Evolutionary conservation across 1,140 invertebrate genomes (phyloP).

Genomic region (Paralvinella palmiformis): DNA sequence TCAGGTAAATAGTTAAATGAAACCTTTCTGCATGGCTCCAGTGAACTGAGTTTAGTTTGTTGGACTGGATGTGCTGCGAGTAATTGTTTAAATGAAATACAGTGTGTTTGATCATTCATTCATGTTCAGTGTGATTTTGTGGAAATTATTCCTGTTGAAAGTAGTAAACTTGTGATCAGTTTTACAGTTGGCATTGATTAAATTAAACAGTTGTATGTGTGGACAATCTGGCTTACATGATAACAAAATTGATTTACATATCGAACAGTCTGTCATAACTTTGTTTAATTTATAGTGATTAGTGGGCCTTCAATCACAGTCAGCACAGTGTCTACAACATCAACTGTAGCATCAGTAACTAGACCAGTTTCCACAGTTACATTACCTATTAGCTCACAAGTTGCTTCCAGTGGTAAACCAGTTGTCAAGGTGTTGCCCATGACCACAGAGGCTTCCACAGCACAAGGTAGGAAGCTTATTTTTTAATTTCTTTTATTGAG

Average conservation of each 20-base stretch:
- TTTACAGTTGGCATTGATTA: too few relatives aligned
- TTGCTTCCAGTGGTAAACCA: slow-evolving; percentile 30
- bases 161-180: too few relatives aligned
- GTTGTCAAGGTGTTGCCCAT: slow-evolving; percentile 41
- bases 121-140: too few relatives aligned
- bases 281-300: not conserved
- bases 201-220: too few relatives aligned
- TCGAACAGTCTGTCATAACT: not conserved
- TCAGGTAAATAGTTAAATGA: slow-evolving; percentile 2
- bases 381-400: slow-evolving; percentile 16
- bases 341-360: slow-evolving; percentile 16
- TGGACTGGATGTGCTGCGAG: too few relatives aligned
- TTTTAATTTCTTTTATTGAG: too few relatives aligned
- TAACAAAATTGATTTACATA: not conserved
- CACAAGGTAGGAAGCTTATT: slow-evolving; percentile 1
- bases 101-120: too few relatives aligned
- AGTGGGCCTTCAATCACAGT: not conserved
- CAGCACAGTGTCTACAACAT: not conserved
- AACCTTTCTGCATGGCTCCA: slow-evolving; percentile 3
- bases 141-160: too few relatives aligned
- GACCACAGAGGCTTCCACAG: slow-evolving; percentile 21
- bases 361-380: slow-evolving; percentile 20
- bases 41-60: not conserved
- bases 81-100: too few relatives aligned
- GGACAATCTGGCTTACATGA: too few relatives aligned